Evolutionary conservation across 1,140 invertebrate genomes (phyloP).

Genomic region (Procambarus clarkii): DNA sequence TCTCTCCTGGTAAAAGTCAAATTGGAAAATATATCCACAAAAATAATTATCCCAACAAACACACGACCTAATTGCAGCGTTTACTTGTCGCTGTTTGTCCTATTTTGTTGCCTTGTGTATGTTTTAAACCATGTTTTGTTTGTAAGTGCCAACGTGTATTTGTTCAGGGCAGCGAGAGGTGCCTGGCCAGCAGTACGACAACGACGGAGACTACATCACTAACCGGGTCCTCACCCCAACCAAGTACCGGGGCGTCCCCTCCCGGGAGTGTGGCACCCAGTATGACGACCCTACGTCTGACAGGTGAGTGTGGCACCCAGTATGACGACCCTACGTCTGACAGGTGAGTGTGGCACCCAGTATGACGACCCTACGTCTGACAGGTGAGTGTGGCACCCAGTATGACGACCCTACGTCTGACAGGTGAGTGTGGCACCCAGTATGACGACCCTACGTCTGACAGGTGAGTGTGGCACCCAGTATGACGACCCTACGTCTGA

Average conservation of each 20-base stretch:
- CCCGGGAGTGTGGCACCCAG: slow-evolving; percentile 61
- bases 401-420: neutral
- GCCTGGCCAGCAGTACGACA: neutral
- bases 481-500: neutral
- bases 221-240: slow-evolving; percentile 52
- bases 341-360: neutral
- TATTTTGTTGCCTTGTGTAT: too few species aligned
- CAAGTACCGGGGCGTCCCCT: slow-evolving; percentile 51
- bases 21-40: too few species aligned
- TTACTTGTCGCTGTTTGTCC: too few species aligned
- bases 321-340: neutral
- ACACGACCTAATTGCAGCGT: too few species aligned
- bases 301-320: slow-evolving; percentile 6
- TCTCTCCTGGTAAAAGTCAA: too few species aligned
- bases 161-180: too few species aligned
- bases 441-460: neutral
- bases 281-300: slow-evolving; percentile 36
- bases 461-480: slow-evolving; percentile 1
- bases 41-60: too few species aligned
- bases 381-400: slow-evolving; percentile 9
- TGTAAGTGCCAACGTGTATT: too few species aligned
- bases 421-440: neutral
- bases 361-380: neutral
- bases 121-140: too few species aligned
- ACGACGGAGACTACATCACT: slow-evolving; percentile 43